Conservation (phyloP, 2,797 vertebrate species). For the Centroberyx gerrardi region DNA sequence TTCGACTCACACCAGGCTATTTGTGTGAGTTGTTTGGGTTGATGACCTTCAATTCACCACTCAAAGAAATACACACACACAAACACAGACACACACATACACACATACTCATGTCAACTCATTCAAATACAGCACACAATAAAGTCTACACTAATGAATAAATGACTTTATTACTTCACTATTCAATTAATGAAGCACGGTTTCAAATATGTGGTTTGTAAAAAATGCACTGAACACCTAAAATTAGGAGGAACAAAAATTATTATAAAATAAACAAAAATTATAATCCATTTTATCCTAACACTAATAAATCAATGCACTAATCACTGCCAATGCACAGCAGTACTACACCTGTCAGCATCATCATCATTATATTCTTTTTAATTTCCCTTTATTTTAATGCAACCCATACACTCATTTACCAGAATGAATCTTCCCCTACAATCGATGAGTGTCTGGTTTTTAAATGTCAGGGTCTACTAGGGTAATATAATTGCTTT, state of each 20-base stretch:
- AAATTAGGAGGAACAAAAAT: not conserved
- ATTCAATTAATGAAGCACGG: not conserved
- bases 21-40: not conserved
- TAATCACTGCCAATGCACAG: conserved; percentile 4
- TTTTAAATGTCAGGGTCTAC: conserved; percentile 51
- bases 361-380: not conserved
- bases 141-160: no score
- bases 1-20: not conserved
- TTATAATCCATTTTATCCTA: conserved; percentile 4
- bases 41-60: not conserved
- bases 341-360: not conserved
- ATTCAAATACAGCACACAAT: no score
- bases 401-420: not conserved
- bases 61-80: not conserved
- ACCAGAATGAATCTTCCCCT: conserved; percentile 9
- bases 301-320: not conserved
- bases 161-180: not conserved
- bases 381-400: conserved; percentile 27
- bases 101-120: not conserved
- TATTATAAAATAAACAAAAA: not conserved
- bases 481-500: conserved; percentile 21
- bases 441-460: conserved; percentile 24
- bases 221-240: not conserved
- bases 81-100: not conserved
- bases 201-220: no score